Evolutionary conservation across 1,140 invertebrate species (phyloP), one percentile per base, ranked within the genome.

Genomic region (Euwallacea fornicatus): DNA sequence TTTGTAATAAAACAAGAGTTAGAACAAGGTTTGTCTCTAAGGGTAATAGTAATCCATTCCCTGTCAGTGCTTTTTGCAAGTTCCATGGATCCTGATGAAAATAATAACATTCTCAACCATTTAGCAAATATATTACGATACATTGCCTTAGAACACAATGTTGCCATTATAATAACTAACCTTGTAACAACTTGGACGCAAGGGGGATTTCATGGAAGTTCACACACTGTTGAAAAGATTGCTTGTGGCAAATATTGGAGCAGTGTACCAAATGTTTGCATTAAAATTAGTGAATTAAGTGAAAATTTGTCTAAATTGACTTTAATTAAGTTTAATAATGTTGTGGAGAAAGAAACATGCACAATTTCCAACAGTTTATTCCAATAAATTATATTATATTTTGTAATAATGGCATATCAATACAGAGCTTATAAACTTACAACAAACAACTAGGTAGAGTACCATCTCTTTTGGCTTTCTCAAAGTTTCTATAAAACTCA

Each of bases 401-500:
- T 56, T 56, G 16, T 56, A n/a, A 15, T 13, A 56, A 56, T 9
- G 16, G 8, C 1, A 7, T 9, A 56, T 13, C 0, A 56, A 21
- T 56, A 56, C 2, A 33, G 1, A 56, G 8, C 8, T 56, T 13
- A 56, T 15, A 56, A 56, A 56, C 54, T 16, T 56, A 69, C 16
- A 16, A n/a, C 54, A 70, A 70, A 44, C 69, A 21, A 42, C 21
- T 54, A 6, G 78, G 78, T n/a, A 80, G 71, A 10, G 73, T 76
- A 11, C 80, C 77, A 44, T 73, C 74, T 43, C 63, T 59, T 50
- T 76, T 77, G n/a, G 75, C 77, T 44, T 66, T 75, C 11, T 76
- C 74, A n/a, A 93, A 85, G 74, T 91, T 91, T 71, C 86, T 83
- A 79, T 90, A 94, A 86, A 91, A 96, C 74, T 90, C 89, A 0